These are phyloP conservation scores for Cephus nigrinus DNA, from an alignment of 2,888 invertebrate species.

Conservation along the genomic window DNA sequence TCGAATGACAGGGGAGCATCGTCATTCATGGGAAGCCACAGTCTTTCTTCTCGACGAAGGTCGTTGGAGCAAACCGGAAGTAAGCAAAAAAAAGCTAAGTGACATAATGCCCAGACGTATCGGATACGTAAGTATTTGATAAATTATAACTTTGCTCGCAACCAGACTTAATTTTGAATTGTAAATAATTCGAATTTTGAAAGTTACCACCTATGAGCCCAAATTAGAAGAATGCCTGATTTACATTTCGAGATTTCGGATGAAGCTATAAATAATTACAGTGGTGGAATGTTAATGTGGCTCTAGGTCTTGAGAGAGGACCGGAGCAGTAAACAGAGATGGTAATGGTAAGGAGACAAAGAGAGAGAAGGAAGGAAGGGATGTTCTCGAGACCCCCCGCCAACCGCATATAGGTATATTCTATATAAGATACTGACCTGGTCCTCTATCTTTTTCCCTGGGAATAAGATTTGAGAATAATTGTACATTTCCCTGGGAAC, in stretches of 20 bases:
- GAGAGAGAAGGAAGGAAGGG: slow-evolving; percentile 39
- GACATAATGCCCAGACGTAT: not conserved
- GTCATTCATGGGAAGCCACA: not conserved
- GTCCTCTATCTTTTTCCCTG: slow-evolving; percentile 20
- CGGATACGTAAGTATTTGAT: slow-evolving; percentile 14
- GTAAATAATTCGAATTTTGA: not conserved
- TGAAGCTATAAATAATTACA: slow-evolving; percentile 63
- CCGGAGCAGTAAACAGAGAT: not conserved
- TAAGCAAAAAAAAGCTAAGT: not conserved
- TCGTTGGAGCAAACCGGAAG: not conserved
- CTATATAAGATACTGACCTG: slow-evolving; percentile 39
- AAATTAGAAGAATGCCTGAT: slow-evolving; percentile 59
- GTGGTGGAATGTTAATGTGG: slow-evolving; percentile 60
- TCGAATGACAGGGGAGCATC: not conserved
- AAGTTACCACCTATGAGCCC: slow-evolving; percentile 22
- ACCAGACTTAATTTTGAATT: not conserved
- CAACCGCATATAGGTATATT: slow-evolving; percentile 43
- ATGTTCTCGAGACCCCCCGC: slow-evolving; percentile 52
- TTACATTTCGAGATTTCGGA: slow-evolving; percentile 58
- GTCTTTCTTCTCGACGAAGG: not conserved
- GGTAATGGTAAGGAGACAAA: not conserved
- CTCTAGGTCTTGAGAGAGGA: slow-evolving; percentile 36
- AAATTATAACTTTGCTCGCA: slow-evolving; percentile 21
- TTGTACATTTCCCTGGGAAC: not conserved
- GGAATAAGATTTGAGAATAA: slow-evolving; percentile 13